These are phyloP conservation scores for Corynorhinus townsendii DNA, from an alignment of 2,113 vertebrate genomes.

Conservation along the genomic window DNA sequence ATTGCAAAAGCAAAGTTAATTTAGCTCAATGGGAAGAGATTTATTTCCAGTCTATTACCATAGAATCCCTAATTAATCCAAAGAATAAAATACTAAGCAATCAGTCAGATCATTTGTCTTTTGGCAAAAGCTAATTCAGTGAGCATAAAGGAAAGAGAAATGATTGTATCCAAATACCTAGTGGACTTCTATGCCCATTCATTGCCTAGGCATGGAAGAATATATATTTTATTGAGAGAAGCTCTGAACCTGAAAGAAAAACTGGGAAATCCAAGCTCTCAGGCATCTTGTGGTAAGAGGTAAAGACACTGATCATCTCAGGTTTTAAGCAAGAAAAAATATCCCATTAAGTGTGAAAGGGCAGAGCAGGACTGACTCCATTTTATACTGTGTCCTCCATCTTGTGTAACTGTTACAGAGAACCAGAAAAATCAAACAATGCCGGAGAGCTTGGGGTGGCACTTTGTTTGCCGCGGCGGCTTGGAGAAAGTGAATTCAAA, in stretches of 20 bases:
- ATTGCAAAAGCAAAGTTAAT: conserved; percentile 23
- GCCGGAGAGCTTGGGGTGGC: too few relatives aligned
- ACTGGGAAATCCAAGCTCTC: neutral
- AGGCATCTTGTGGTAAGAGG: neutral
- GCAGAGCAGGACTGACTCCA: too few relatives aligned
- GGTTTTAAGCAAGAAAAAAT: neutral
- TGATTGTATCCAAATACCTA: neutral
- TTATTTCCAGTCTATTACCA: conserved; percentile 34
- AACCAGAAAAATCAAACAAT: too few relatives aligned
- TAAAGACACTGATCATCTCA: neutral
- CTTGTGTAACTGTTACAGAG: too few relatives aligned
- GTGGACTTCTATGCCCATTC: neutral
- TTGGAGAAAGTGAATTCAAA: too few relatives aligned
- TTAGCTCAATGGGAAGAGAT: neutral
- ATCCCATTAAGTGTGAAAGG: neutral
- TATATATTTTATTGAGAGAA: neutral
- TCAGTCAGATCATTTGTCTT: conserved; percentile 4
- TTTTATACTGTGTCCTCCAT: too few relatives aligned
- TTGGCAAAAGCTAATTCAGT: neutral
- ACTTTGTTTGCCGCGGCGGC: too few relatives aligned
- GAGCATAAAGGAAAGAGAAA: conserved; percentile 8
- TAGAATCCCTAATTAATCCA: conserved; percentile 24
- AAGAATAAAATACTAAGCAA: neutral
- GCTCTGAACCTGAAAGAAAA: neutral
- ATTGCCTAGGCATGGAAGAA: neutral